Conservation (phyloP, 2,888 invertebrate species). For the Caenorhabditis sp. region DNA sequence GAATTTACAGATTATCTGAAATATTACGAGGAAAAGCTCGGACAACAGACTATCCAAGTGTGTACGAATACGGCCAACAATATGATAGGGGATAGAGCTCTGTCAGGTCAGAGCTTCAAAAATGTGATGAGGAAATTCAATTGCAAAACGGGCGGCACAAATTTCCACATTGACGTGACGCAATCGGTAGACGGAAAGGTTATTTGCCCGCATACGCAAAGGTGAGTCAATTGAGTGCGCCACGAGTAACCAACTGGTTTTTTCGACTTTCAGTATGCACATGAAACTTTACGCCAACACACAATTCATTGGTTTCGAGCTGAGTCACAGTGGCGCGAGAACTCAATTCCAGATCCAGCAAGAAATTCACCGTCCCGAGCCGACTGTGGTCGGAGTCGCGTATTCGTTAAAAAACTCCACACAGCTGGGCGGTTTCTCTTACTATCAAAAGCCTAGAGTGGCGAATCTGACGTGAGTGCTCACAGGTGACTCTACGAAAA, state of each 20-base stretch:
- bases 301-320: slow-evolving; percentile 59
- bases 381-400: slow-evolving; percentile 58
- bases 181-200: not conserved
- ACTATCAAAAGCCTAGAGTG: slow-evolving; percentile 17
- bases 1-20: slow-evolving; percentile 50
- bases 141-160: slow-evolving; percentile 54
- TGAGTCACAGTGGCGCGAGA: slow-evolving; percentile 53
- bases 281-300: slow-evolving; percentile 33
- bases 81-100: not conserved
- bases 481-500: not conserved
- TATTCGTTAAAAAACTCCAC: slow-evolving; percentile 3
- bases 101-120: slow-evolving; percentile 10
- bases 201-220: not conserved
- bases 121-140: slow-evolving; percentile 59
- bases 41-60: slow-evolving; percentile 39
- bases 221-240: too few relatives aligned
- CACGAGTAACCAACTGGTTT: too few relatives aligned
- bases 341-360: slow-evolving; percentile 38
- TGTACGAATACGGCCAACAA: slow-evolving; percentile 5
- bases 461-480: slow-evolving; percentile 6
- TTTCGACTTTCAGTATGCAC: not conserved
- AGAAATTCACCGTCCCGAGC: slow-evolving; percentile 25
- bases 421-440: slow-evolving; percentile 29
- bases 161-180: slow-evolving; percentile 38
- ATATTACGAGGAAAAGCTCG: slow-evolving; percentile 28